phyloP scores from a whole-genome alignment of 2,113 vertebrate genomes.

The Apeltes quadracus region DNA sequence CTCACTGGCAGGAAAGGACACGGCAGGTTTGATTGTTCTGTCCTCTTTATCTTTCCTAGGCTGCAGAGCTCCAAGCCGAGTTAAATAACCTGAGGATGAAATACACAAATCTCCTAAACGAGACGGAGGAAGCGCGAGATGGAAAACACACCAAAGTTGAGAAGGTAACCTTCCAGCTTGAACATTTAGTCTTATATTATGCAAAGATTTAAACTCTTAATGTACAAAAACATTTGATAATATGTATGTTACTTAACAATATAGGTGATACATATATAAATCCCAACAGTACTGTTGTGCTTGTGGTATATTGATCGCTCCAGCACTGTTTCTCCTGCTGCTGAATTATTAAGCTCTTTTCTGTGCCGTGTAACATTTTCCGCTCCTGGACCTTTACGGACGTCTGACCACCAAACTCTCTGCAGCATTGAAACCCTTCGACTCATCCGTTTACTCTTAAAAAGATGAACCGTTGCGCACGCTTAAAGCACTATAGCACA shows the following conservation, averaged over 20 bases:
- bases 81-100: slow-evolving; percentile 76
- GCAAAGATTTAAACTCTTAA: neutral
- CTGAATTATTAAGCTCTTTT: slow-evolving; percentile 12
- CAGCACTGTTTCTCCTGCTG: neutral
- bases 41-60: slow-evolving; percentile 63
- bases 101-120: slow-evolving; percentile 73
- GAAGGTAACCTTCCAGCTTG: slow-evolving; percentile 65
- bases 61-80: slow-evolving; percentile 79
- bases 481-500: neutral
- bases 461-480: neutral
- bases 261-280: neutral
- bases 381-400: neutral
- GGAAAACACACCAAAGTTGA: slow-evolving; percentile 72
- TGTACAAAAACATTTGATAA: neutral
- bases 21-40: neutral
- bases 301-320: neutral
- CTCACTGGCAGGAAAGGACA: neutral
- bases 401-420: neutral
- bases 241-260: neutral
- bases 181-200: neutral
- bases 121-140: slow-evolving; percentile 71
- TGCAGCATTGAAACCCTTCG: neutral
- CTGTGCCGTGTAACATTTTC: neutral
- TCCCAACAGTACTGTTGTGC: neutral
- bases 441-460: neutral